Conservation (phyloP, 2,797 vertebrate genomes). For the Poeciliopsis infans region DNA sequence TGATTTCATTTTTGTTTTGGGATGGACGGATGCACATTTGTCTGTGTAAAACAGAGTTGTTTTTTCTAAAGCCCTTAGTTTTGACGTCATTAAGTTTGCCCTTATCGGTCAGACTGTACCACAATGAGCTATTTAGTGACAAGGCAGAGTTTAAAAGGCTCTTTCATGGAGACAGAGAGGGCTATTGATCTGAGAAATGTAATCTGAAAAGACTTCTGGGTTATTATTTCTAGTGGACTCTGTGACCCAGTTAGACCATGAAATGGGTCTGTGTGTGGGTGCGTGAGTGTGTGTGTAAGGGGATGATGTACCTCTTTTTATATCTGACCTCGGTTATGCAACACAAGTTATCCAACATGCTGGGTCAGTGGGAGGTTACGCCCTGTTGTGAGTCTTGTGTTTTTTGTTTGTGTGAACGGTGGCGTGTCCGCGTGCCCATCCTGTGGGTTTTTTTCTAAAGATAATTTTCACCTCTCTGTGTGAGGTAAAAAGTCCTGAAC, state of each 20-base stretch:
- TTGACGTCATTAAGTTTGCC: conserved; percentile 26
- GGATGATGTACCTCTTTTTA: conserved; percentile 66
- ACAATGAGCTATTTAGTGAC: conserved; percentile 62
- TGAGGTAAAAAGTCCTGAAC: conserved; percentile 37
- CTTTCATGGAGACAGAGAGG: conserved; percentile 61
- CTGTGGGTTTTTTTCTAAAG: conserved; percentile 15
- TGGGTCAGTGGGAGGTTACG: conserved; percentile 48
- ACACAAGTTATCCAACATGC: conserved; percentile 73
- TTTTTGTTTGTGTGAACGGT: conserved; percentile 14
- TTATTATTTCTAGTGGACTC: conserved; percentile 67
- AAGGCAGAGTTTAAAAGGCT: conserved; percentile 47
- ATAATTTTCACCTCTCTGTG: conserved; percentile 33
- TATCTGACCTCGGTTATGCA: conserved; percentile 73
- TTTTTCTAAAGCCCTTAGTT: neutral
- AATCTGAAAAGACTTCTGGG: conserved; percentile 62
- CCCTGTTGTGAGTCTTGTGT: conserved; percentile 34
- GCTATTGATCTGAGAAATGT: conserved; percentile 69
- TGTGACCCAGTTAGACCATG: conserved; percentile 63
- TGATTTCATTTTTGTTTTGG: neutral
- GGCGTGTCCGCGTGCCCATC: neutral
- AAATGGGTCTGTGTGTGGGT: conserved; percentile 30
- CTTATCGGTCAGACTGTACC: conserved; percentile 43
- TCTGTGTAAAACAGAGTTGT: neutral
- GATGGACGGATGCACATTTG: neutral
- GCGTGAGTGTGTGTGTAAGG: conserved; percentile 28